A percentile compares a stretch with the other conserved stretches of the same genome.
phyloP scores from a whole-genome alignment of 2,113 vertebrate genomes.

The Silurus asotus region DNA sequence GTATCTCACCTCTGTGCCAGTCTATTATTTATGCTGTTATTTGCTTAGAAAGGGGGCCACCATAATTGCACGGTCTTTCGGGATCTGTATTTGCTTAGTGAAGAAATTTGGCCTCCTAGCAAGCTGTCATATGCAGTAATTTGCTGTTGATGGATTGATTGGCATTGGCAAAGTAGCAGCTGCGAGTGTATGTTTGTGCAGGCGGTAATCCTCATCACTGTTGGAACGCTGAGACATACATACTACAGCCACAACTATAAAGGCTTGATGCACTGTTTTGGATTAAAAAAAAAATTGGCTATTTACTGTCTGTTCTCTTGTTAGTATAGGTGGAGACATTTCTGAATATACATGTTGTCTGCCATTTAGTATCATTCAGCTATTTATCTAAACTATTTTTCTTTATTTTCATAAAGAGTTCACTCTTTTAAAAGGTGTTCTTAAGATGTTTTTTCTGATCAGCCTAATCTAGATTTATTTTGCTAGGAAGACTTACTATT shows the following conservation, averaged over 20 bases:
- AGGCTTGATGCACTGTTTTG: not conserved
- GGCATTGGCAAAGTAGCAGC: conserved; percentile 26
- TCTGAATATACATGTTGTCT: not conserved
- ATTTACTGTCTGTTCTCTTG: not conserved
- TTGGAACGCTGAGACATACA: not conserved
- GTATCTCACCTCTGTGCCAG: conserved; percentile 14
- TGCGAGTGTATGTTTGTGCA: conserved; percentile 18
- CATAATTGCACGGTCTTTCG: conserved; percentile 23
- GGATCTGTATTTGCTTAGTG: not conserved
- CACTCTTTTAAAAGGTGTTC: not conserved
- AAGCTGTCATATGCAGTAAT: conserved; percentile 9
- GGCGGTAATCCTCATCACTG: conserved; percentile 29
- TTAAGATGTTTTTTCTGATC: not conserved
- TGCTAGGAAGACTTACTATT: not conserved
- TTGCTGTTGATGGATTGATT: conserved; percentile 32
- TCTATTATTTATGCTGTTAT: conserved; percentile 39
- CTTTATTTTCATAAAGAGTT: not conserved
- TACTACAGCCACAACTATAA: not conserved
- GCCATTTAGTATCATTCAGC: not conserved
- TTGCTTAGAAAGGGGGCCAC: conserved; percentile 20
- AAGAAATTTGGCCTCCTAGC: conserved; percentile 24
- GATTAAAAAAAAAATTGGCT: not conserved
- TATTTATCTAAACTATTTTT: conserved; percentile 7
- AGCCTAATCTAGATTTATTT: not conserved
- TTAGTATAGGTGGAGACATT: not conserved